A percentile compares a stretch with the other conserved stretches of the same genome.
These are phyloP conservation scores for Brachyistius frenatus DNA, from an alignment of 2,113 vertebrate species.

Conservation along the genomic window DNA sequence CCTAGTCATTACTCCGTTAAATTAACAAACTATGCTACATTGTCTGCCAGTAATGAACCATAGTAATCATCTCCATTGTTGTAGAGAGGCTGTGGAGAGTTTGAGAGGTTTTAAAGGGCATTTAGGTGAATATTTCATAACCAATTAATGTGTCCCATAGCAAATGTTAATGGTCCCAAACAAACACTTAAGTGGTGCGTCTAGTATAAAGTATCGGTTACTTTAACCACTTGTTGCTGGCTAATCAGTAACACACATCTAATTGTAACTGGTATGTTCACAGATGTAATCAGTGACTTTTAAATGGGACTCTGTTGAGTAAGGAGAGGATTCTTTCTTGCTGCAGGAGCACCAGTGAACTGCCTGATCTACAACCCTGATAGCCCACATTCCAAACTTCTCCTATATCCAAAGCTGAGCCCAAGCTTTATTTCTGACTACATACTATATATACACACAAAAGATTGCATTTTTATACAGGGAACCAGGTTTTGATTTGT, in stretches of 20 bases:
- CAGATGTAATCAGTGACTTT: constrained; percentile 76
- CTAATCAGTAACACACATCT: constrained; percentile 80
- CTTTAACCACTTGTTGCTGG: constrained; percentile 66
- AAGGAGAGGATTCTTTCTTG: constrained; percentile 49
- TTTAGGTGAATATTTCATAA: constrained; percentile 35
- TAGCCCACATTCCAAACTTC: constrained; percentile 76
- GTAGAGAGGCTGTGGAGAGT: background rate
- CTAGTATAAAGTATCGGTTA: constrained; percentile 57
- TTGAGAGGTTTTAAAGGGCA: background rate
- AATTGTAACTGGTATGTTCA: constrained; percentile 78
- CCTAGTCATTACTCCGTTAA: no score
- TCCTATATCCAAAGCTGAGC: constrained; percentile 59
- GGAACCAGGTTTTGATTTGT: background rate
- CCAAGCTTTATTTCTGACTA: constrained; percentile 59
- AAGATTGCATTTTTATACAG: constrained; percentile 4
- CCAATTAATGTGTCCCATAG: constrained; percentile 27
- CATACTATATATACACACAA: constrained; percentile 6
- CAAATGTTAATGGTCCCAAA: constrained; percentile 35
- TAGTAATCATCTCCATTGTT: background rate
- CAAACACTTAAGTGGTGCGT: constrained; percentile 37
- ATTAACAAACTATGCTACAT: no score
- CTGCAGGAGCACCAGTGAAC: constrained; percentile 42
- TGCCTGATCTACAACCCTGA: constrained; percentile 70
- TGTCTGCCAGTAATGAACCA: background rate
- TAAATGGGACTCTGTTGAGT: constrained; percentile 74